Evolutionary conservation across 2,113 vertebrate genomes (phyloP).

Genomic region (Benthochromis sp.): DNA sequence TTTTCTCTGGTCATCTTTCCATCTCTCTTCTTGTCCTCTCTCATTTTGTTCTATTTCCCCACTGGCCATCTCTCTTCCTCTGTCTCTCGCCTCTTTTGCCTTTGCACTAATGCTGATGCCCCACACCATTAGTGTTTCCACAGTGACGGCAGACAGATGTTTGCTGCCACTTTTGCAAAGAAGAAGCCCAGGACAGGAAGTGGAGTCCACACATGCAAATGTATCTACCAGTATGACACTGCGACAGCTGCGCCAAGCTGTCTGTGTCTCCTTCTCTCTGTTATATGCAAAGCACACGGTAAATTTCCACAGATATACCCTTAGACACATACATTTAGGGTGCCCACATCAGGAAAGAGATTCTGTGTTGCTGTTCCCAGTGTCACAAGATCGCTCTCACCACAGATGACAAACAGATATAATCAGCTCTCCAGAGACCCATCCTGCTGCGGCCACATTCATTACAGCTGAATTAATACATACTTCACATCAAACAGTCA

Average conservation of each 20-base stretch:
- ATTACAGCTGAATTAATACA: constrained; percentile 49
- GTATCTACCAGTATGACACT: neutral
- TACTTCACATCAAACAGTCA: constrained; percentile 64
- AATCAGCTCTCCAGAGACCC: constrained; percentile 64
- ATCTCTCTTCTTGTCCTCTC: constrained; percentile 42
- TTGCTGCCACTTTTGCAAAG: constrained; percentile 78
- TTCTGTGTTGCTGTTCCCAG: constrained; percentile 19
- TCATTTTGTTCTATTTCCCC: constrained; percentile 41
- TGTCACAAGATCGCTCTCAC: constrained; percentile 43
- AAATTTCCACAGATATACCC: neutral
- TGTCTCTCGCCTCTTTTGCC: constrained; percentile 33
- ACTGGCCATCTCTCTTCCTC: constrained; percentile 18
- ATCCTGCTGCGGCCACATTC: constrained; percentile 50
- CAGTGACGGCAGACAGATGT: constrained; percentile 93
- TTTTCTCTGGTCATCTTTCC: constrained; percentile 57
- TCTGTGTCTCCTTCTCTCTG: neutral
- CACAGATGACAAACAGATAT: constrained; percentile 63
- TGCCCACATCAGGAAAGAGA: constrained; percentile 21
- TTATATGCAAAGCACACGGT: constrained; percentile 25
- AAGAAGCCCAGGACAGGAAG: constrained; percentile 51
- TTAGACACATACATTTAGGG: neutral
- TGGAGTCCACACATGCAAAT: constrained; percentile 25
- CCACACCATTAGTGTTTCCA: constrained; percentile 79
- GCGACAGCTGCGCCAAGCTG: constrained; percentile 13
- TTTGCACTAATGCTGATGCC: constrained; percentile 37